phyloP scores from a whole-genome alignment of 2,888 invertebrate genomes.

The Erannis defoliaria region DNA sequence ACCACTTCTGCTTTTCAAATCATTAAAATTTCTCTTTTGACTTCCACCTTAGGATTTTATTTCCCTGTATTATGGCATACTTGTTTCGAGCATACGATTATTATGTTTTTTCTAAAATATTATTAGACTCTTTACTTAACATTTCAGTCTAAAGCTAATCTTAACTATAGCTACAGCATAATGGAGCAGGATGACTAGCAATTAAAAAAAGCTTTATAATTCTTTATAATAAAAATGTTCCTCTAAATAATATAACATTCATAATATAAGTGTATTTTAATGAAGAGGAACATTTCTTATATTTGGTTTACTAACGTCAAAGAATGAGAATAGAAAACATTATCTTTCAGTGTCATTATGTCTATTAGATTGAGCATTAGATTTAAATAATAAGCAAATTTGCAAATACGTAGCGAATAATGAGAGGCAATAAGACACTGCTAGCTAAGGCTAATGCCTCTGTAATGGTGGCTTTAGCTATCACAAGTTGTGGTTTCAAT shows the following conservation, averaged over 20 bases:
- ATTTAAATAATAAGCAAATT: conserved; percentile 27
- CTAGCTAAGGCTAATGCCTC: conserved; percentile 22
- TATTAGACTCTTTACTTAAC: neutral
- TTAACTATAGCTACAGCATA: neutral
- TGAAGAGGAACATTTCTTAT: too few species aligned
- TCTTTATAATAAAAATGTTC: too few species aligned
- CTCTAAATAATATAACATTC: too few species aligned
- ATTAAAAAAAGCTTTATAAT: too few species aligned
- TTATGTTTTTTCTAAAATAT: neutral
- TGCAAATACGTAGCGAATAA: conserved; percentile 16
- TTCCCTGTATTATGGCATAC: conserved; percentile 26
- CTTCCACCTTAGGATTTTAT: conserved; percentile 37
- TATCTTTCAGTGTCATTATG: conserved; percentile 20
- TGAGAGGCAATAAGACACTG: conserved; percentile 27
- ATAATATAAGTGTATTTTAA: too few species aligned
- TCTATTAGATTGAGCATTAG: conserved; percentile 16
- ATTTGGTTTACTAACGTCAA: neutral
- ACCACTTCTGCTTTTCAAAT: conserved; percentile 40
- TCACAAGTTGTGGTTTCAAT: conserved; percentile 22
- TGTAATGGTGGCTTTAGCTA: conserved; percentile 24
- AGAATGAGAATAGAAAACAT: neutral
- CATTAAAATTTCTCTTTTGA: conserved; percentile 45
- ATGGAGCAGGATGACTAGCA: too few species aligned
- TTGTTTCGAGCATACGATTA: neutral
- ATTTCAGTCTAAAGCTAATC: neutral